Conservation (phyloP, 2,888 invertebrate species). For the Hydrotaea cyrtoneurina region DNA sequence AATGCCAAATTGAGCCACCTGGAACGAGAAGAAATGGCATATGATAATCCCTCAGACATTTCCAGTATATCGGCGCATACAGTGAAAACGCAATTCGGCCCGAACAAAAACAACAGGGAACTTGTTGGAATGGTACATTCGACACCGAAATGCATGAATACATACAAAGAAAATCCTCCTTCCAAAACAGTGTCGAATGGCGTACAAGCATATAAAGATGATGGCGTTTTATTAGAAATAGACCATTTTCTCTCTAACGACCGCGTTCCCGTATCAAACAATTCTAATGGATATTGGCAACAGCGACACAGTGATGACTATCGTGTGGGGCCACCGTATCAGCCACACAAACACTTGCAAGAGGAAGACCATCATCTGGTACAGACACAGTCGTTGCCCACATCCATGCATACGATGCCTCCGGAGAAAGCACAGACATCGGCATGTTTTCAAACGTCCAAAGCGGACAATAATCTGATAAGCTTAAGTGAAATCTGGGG, state of each 20-base stretch:
- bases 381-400: slow-evolving; percentile 72
- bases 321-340: slow-evolving; percentile 50
- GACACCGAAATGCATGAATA: slow-evolving; percentile 75
- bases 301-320: slow-evolving; percentile 73
- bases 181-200: neutral
- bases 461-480: slow-evolving; percentile 73
- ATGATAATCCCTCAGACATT: slow-evolving; percentile 74
- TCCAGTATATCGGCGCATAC: slow-evolving; percentile 78
- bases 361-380: slow-evolving; percentile 23
- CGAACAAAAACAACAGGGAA: slow-evolving; percentile 35
- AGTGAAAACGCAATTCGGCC: slow-evolving; percentile 69
- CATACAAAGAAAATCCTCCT: slow-evolving; percentile 31
- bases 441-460: slow-evolving; percentile 47
- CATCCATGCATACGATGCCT: slow-evolving; percentile 65
- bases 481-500: slow-evolving; percentile 80
- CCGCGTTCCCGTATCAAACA: slow-evolving; percentile 51
- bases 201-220: slow-evolving; percentile 22
- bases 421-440: slow-evolving; percentile 39
- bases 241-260: slow-evolving; percentile 76
- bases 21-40: slow-evolving; percentile 66
- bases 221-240: slow-evolving; percentile 76
- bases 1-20: slow-evolving; percentile 75
- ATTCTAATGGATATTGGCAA: slow-evolving; percentile 67
- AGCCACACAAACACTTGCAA: slow-evolving; percentile 40
- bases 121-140: slow-evolving; percentile 75